Base-by-base conservation (phyloP, 2,888 invertebrate species). In the Limnephilus rhombicus region DNA sequence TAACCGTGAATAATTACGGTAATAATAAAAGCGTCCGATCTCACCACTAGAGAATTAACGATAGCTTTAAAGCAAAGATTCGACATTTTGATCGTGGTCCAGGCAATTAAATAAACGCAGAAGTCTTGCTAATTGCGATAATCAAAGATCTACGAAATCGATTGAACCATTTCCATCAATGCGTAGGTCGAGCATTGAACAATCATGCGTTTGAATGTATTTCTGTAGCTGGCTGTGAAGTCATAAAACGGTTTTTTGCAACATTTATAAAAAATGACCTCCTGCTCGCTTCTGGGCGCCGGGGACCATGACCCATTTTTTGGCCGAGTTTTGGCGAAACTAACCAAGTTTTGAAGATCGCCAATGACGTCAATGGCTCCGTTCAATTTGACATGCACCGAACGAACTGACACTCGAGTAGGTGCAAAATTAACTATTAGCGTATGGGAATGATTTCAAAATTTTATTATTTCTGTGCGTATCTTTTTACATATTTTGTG, bases 301-400 rank as follows among this genome's bases (percentile, higher is more conserved):
- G 37, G 82, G 9, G 45, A 83, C 82, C 81, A n/a, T 81, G 82
- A 83, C 49, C 81, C 31, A 45, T 90, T 82, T 88, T 68, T 34
- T 37, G 89, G 80, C 68, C 80, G 89, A 80, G 34, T 31, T 80
- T 80, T 81, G 41, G 89, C 89, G 88, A 89, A 89, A 89, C 87
- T 87, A 53, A 89, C 24, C n/a, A 80, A 37, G 2, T 80, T 80
- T 89, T 80, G 80, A 41, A 89, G 88, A 89, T 11, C 88, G 80
- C 68, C 24, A 80, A 89, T 89, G 88, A 89, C 88, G 88, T 89
- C 88, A 89, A 89, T 53, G 31, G 87, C 37, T 80, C 5, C 68
- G n/a, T 41, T 68, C 34, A 68, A 87, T 18, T 49, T 87, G 53
- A 85, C 85, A 85, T 18, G 24, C 24, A 85, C 41, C 18, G 24